Base-by-base conservation (phyloP, 2,113 vertebrate species). In the Cichladusa arquata region DNA sequence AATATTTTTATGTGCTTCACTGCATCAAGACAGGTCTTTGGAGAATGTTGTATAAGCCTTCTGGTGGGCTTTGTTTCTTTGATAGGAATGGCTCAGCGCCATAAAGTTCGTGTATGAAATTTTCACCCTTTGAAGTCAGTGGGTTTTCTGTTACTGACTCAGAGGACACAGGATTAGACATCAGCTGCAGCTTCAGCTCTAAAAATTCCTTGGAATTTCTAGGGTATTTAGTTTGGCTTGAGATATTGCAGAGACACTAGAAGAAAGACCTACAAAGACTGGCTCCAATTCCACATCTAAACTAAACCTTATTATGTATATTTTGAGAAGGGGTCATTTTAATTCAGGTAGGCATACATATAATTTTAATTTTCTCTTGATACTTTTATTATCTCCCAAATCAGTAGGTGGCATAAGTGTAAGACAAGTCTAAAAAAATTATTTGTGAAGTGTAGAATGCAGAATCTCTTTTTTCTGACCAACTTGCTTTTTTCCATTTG, bases 61-160 rank as follows among this genome's bases (percentile, higher is more conserved):
- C 64, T 95, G 31, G 47, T 80, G 74, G 71, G 50, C 70, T 92
- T 95, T 91, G 50, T 58, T 94, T 95, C 85, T 82, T 77, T 90
- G 81, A 93, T 94, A 77, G 71, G 88, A 92, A 92, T 87, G 81
- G 85, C 82, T 95, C 4, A 1, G 64, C 92, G 94, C 79, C 78
- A 90, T 45, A 36, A 70, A 94, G 82, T 67, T 83, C 74, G 78
- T 88, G 64, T 95, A 94, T 78, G 79, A 95, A 93, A 93, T 93
- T 73, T 86, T 73, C 60, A 88, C 76, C 40, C 88, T 96, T 95
- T 95, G 93, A 96, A 95, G 90, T 91, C 38, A 78, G 25, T 0
- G 7, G 13, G 31, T 77, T 90, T 86, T 91, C 83, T 94, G 38
- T 65, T 66, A 66, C 34, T 92, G 93, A 48, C 73, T 89, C 91